Evolutionary conservation across 2,113 vertebrate species (phyloP).

Genomic region (Pavo muticus): DNA sequence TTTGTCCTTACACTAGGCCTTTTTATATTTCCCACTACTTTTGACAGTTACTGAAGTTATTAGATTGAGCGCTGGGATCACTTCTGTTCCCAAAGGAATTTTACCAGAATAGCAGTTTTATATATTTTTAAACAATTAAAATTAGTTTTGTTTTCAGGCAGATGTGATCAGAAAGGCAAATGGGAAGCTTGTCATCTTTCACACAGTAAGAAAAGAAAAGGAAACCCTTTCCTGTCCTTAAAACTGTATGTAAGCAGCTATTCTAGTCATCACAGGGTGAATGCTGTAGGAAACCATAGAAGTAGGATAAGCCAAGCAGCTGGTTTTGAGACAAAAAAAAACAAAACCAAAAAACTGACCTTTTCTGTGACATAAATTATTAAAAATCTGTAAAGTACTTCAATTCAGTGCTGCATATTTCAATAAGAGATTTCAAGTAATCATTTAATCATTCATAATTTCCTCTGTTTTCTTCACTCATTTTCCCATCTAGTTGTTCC

Average conservation of each 20-base stretch:
- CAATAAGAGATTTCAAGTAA: not conserved
- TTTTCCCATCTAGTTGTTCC: not conserved
- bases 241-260: not conserved
- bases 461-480: not conserved
- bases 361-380: not conserved
- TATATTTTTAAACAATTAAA: not conserved
- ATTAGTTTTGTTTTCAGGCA: slow-evolving; percentile 24
- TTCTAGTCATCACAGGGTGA: not conserved
- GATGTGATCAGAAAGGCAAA: slow-evolving; percentile 6
- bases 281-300: not conserved
- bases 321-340: not conserved
- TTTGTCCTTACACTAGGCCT: slow-evolving; percentile 40
- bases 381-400: not conserved
- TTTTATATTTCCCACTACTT: slow-evolving; percentile 24
- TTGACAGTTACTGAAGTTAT: slow-evolving; percentile 2
- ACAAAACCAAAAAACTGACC: too few relatives aligned
- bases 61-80: not conserved
- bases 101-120: not conserved
- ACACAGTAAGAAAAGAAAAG: not conserved
- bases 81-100: not conserved
- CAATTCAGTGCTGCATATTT: not conserved
- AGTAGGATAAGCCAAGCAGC: not conserved
- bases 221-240: not conserved
- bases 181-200: not conserved
- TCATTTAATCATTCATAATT: not conserved